A percentile compares a stretch with the other conserved stretches of the same genome.
These are phyloP conservation scores for Himalopsyche tibetana DNA, from an alignment of 2,888 invertebrate species.

Conservation along the genomic window DNA sequence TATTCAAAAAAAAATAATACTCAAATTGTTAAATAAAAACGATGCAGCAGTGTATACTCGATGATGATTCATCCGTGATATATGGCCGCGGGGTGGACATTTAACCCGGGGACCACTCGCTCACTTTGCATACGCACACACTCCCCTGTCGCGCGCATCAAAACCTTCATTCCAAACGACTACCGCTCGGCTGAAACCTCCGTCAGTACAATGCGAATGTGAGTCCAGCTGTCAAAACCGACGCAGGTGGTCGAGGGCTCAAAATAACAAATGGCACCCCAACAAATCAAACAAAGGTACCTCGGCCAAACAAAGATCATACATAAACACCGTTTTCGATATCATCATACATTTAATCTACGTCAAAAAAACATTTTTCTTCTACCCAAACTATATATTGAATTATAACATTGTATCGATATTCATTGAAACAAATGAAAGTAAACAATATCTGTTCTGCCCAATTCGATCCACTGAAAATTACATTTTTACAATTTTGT, in stretches of 20 bases:
- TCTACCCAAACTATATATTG: neutral
- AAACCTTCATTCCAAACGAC: slow-evolving; percentile 27
- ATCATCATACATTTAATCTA: slow-evolving; percentile 14
- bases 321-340: neutral
- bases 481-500: no score
- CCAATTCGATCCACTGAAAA: no score
- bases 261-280: slow-evolving; percentile 25
- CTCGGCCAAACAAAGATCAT: neutral
- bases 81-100: slow-evolving; percentile 2
- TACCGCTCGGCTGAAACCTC: slow-evolving; percentile 16
- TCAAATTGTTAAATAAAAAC: neutral
- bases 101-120: slow-evolving; percentile 6
- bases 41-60: neutral
- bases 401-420: no score
- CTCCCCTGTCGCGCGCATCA: slow-evolving; percentile 32
- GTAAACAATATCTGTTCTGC: no score
- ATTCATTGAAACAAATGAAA: no score
- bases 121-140: slow-evolving; percentile 31
- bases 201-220: slow-evolving; percentile 27
- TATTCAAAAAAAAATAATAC: neutral
- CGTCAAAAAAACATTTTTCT: slow-evolving; percentile 6
- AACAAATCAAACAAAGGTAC: neutral
- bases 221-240: slow-evolving; percentile 42
- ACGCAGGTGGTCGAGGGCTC: slow-evolving; percentile 27
- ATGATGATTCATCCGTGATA: slow-evolving; percentile 38